Percentiles rank a stretch among this genome's conserved stretches.
Evolutionary conservation across 1,140 invertebrate species (phyloP).

Genomic region (Drosophila carrolli): DNA sequence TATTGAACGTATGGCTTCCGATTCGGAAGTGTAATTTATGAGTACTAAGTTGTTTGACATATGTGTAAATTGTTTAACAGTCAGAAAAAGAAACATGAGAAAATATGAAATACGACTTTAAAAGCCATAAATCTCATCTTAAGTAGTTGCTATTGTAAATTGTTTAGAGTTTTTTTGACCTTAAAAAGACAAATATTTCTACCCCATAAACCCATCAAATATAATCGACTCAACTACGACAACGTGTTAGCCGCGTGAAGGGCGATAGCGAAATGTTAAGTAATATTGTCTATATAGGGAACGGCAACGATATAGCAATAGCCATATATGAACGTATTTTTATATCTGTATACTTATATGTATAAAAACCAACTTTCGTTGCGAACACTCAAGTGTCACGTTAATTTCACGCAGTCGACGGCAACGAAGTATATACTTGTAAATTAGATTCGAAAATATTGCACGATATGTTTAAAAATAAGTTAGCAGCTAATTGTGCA

Average conservation of each 20-base stretch:
- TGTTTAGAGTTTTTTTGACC: background rate
- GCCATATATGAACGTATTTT: slow-evolving; percentile 7
- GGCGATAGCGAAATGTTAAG: slow-evolving; percentile 12
- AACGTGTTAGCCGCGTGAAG: slow-evolving; percentile 26
- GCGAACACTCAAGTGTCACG: slow-evolving; percentile 55
- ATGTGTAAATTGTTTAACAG: background rate
- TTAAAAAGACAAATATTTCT: background rate
- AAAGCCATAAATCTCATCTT: slow-evolving; percentile 2
- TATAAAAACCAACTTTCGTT: slow-evolving; percentile 5
- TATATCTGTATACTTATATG: slow-evolving; percentile 2
- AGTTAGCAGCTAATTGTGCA: slow-evolving; percentile 55
- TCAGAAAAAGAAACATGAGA: background rate
- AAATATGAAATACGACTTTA: background rate
- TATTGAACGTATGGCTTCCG: background rate
- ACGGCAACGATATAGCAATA: background rate
- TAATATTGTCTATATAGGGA: slow-evolving; percentile 30
- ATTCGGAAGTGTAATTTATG: slow-evolving; percentile 4
- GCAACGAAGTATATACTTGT: slow-evolving; percentile 39
- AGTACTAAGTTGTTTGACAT: background rate
- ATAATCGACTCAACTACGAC: background rate
- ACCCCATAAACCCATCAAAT: slow-evolving; percentile 17
- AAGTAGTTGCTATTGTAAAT: background rate
- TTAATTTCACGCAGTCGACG: slow-evolving; percentile 62
- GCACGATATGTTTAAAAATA: slow-evolving; percentile 72
- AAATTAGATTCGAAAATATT: slow-evolving; percentile 74